Evolutionary conservation across 2,113 vertebrate species (phyloP), one percentile per base, ranked within the genome.

Genomic region (Labeo rohita): DNA sequence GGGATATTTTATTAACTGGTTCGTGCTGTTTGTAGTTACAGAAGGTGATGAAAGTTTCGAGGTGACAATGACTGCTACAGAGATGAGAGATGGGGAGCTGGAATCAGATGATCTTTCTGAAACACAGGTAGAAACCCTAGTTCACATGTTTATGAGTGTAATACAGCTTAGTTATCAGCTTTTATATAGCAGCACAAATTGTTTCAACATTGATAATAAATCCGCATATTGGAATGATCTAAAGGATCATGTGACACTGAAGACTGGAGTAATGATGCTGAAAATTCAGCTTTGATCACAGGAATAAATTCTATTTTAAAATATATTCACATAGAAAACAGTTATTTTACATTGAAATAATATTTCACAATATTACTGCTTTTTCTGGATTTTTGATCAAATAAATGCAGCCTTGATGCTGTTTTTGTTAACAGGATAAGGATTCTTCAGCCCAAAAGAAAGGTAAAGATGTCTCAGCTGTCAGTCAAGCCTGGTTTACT

Each of bases 401-500:
- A 39, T 39, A 39, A 39, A 39, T 39, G 39, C 39, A 39, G 39
- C 39, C 5, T 39, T 39, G 39, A 39, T 39, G 39, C n/a, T n/a
- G n/a, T n/a, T n/a, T 50, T 49, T 43, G 92, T 89, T 89, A 36
- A 72, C 97, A 98, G 92, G 96, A 97, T 84, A 96, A 97, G 6
- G 93, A 89, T 6, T 94, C 95, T 77, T 90, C 96, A n/a, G 96
- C 95, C 45, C 86, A 96, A 50, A 74, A 96, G 93, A 96, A 96
- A 92, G 92, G 93, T 7, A 96, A 97, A 56, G 96, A 97, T 70
- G 96, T 97, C 80, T 97, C 97, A 12, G 96, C 97, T 21, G 98
- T 99, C 90, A 99, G 98, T 90, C 98, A 99, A 90, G 98, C 98
- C 73, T 99, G 98, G 98, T 99, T 99, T 93, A 99, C 98, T 49